Evolutionary conservation across 2,888 invertebrate genomes (phyloP).

Genomic region (Galerucella pusilla): DNA sequence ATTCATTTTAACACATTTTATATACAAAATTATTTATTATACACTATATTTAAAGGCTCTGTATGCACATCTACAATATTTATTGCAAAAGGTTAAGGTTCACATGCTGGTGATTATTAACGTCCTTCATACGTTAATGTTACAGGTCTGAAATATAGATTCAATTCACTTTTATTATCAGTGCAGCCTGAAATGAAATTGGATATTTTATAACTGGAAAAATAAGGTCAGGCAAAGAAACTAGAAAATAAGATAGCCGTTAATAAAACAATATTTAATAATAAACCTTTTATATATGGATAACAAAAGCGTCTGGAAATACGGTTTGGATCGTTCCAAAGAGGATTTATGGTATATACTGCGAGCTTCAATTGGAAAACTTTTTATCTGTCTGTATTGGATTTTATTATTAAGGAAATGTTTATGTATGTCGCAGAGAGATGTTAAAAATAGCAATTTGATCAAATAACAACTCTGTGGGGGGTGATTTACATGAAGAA

Average conservation of each 20-base stretch:
- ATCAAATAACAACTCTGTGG: too few species aligned
- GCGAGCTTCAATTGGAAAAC: too few species aligned
- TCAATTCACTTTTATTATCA: constrained; percentile 3
- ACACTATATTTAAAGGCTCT: neutral
- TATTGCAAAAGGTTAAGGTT: neutral
- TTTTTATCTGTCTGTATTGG: too few species aligned
- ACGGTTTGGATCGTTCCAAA: too few species aligned
- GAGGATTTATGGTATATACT: too few species aligned
- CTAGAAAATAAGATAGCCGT: neutral
- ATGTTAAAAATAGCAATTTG: too few species aligned
- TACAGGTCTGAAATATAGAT: constrained; percentile 4
- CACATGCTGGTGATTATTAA: neutral
- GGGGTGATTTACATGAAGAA: too few species aligned
- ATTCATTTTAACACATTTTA: neutral
- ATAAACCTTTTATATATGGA: neutral
- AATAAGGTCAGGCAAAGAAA: neutral
- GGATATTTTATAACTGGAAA: neutral
- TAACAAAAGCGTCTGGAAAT: neutral
- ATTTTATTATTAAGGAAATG: too few species aligned
- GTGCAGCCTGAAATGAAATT: neutral
- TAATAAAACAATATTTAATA: neutral
- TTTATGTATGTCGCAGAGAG: too few species aligned
- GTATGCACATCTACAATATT: neutral
- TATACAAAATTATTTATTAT: neutral
- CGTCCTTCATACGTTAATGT: neutral